Evolutionary conservation across 2,113 vertebrate species (phyloP), one percentile per base, ranked within the genome.

Genomic region (Bujurquina vittata): DNA sequence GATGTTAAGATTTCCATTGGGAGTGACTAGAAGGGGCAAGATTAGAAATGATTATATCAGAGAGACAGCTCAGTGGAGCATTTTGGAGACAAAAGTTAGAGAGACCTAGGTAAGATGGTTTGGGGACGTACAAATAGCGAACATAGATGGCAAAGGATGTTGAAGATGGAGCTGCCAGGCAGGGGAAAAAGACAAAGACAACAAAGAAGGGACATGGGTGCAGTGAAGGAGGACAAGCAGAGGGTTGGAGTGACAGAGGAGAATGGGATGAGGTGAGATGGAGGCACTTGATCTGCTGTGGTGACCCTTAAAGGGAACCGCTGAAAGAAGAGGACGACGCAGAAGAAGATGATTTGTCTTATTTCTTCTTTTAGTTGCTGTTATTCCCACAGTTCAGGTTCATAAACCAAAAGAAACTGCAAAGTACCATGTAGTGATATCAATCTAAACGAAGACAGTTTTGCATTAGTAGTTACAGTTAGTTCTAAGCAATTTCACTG

Each of bases 331-430:
- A 40, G 10, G 37, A 40, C 4, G 6, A 33, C 4, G 33, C 8
- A 67, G 17, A 2, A 0, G 49, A 49, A 29, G 0, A 29, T 17
- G 1, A 10, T 18, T 29, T 11, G 17, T 49, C 1, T 49, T 29
- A 20, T 49, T 69, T 20, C 0, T 3, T 69, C 20, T 10, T 72
- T 31, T 31, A 31, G 49, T 69, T 49, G 17, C 43, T n/a, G 0
- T 72, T 69, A 49, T 31, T 72, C 10, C 43, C 10, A 10, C 23
- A 52, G 17, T 52, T 18, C 29, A 72, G 3, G 7, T 72, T 31
- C 0, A 9, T 52, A 52, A 31, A 72, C 3, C 23, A 31, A 52
- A 52, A 72, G 26, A 52, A 52, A 72, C 0, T 1, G 23, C 23
- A 69, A 69, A 69, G 49, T 29, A 54, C 17, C 18, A 54, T 6